Evolutionary conservation across 1,140 invertebrate genomes (phyloP).

Genomic region (Drosophila melanica): DNA sequence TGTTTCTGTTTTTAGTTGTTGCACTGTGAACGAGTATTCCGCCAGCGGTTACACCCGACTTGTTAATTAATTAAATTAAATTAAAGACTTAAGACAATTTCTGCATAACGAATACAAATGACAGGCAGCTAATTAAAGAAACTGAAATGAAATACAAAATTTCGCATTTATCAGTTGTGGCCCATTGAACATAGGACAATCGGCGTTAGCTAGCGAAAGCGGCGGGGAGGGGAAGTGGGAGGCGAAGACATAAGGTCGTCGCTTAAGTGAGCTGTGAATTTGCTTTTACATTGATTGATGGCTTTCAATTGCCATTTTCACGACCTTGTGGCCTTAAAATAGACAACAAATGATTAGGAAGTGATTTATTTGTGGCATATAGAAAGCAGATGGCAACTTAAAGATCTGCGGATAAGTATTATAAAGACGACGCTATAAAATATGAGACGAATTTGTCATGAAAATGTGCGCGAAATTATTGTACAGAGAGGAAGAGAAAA

Average conservation of each 20-base stretch:
- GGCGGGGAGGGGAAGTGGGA: not conserved
- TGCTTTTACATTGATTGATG: slow-evolving; percentile 66
- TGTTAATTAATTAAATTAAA: slow-evolving; percentile 25
- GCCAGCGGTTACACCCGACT: too few species aligned
- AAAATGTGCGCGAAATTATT: slow-evolving; percentile 49
- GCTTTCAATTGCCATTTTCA: slow-evolving; percentile 50
- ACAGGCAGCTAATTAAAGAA: slow-evolving; percentile 45
- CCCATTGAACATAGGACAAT: slow-evolving; percentile 29
- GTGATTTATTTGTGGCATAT: slow-evolving; percentile 49
- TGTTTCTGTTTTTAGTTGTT: too few species aligned
- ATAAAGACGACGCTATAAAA: slow-evolving; percentile 4
- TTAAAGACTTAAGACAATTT: slow-evolving; percentile 19
- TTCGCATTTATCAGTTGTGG: slow-evolving; percentile 57
- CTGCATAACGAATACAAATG: slow-evolving; percentile 17
- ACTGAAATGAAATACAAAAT: slow-evolving; percentile 45
- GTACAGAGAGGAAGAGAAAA: not conserved
- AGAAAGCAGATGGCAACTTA: slow-evolving; percentile 12
- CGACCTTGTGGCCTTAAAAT: slow-evolving; percentile 50
- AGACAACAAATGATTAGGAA: slow-evolving; percentile 58
- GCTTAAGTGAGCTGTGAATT: slow-evolving; percentile 29
- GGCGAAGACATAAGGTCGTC: slow-evolving; percentile 51
- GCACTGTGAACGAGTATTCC: too few species aligned
- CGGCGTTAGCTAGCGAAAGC: not conserved
- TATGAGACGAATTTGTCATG: slow-evolving; percentile 18
- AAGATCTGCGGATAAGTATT: slow-evolving; percentile 26